Percentiles rank a stretch among this genome's conserved stretches.
phyloP scores from a whole-genome alignment of 2,113 vertebrate species.

The Cyanistes caeruleus region DNA sequence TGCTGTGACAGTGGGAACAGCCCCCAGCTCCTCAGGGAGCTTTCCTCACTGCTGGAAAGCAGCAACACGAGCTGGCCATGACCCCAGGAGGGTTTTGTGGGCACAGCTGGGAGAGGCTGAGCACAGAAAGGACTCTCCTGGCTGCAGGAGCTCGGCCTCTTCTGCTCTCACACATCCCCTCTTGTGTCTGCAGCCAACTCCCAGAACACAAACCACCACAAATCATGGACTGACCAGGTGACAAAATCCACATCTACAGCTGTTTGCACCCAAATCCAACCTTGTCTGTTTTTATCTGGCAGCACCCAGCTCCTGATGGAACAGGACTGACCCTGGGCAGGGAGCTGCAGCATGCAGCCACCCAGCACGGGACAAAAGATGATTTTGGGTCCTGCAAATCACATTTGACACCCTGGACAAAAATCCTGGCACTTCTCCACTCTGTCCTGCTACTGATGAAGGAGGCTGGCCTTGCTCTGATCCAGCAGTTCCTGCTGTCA shows the following conservation, averaged over 20 bases:
- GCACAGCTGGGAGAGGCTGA: neutral
- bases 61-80: neutral
- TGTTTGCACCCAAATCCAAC: neutral
- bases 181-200: neutral
- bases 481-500: neutral
- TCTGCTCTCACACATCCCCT: neutral
- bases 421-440: neutral
- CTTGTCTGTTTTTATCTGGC: neutral
- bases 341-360: neutral
- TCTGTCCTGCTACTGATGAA: neutral
- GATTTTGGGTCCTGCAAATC: neutral
- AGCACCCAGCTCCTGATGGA: neutral
- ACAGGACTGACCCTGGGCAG: neutral
- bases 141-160: neutral
- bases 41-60: neutral
- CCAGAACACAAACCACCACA: neutral
- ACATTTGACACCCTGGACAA: neutral
- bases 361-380: rapidly evolving
- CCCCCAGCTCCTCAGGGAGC: neutral
- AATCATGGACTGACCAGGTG: neutral
- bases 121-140: neutral
- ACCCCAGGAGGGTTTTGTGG: neutral
- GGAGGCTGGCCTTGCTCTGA: no score
- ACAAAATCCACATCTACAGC: neutral
- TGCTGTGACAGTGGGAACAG: neutral